Base-by-base conservation (phyloP, 2,113 vertebrate genomes). In the Galemys pyrenaicus region DNA sequence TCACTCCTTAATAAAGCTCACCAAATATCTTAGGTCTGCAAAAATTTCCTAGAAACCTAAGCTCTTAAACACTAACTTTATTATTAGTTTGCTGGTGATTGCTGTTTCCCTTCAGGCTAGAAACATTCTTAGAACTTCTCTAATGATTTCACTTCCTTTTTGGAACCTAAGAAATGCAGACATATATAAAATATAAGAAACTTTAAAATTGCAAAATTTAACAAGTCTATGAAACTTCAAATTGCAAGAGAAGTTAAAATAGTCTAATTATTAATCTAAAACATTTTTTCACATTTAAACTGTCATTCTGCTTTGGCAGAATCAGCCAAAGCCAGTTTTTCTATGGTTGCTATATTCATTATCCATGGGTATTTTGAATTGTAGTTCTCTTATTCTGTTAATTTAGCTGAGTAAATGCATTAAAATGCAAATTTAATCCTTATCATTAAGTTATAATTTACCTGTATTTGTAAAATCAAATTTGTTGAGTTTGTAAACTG, bases 1-100 rank as follows among this genome's bases (percentile, higher is more conserved):
- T 74, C 71, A n/a, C 70, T 93, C 30, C 92, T 96, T 96, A 85
- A 87, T 95, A 95, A 95, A 94, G 96, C 56, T 96, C 79, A 70
- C 19, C 67, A 96, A 95, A 97, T 30, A 84, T 92, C 93, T 97
- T 93, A 97, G 71, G 80, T 96, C 87, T 96, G 93, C 95, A 96
- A 94, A 96, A 96, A 79, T 91, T 89, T 90, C 39, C 91, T 89
- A 75, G 93, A 90, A 96, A 96, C 75, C 54, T 87, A 91, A 60
- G 73, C 41, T 93, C 49, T 92, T 81, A 92, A 94, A 88, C 37
- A 73, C 5, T 46, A 93, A 81, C 62, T 81, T 93, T 96, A 87
- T 93, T 94, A 96, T 96, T 96, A 96, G 89, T 78, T 85, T 95
- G 41, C 91, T 65, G 19, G 7, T 60, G 93, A 95, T 81, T 93